Percentiles rank a stretch among this genome's conserved stretches.
These are phyloP conservation scores for Siniperca knerii DNA, from an alignment of 2,113 vertebrate species.

Conservation along the genomic window DNA sequence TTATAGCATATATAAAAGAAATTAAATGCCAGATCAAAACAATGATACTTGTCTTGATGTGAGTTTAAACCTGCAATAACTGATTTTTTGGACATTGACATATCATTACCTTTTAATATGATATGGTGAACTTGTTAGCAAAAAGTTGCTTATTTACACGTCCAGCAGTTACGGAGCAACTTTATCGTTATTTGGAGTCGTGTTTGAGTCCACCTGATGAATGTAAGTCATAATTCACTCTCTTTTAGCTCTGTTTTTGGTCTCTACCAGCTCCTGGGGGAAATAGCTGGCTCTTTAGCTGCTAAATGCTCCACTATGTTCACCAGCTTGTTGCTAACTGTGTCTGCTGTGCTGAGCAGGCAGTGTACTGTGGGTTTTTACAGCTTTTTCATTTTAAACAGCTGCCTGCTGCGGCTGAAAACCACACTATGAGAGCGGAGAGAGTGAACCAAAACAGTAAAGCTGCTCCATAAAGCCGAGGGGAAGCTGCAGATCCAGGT, in stretches of 20 bases:
- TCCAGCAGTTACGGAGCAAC: not conserved
- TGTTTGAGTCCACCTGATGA: no score
- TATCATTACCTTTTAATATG: not conserved
- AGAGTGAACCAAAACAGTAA: not conserved
- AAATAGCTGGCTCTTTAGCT: no score
- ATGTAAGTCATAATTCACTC: no score
- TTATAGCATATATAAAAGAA: fast-evolving
- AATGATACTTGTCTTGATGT: not conserved
- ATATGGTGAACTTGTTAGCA: not conserved
- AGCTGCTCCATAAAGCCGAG: not conserved
- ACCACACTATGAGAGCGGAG: not conserved
- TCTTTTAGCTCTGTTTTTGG: no score
- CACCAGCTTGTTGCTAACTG: no score
- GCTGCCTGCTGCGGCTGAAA: not conserved
- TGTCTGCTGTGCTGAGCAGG: not conserved
- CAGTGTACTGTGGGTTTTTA: not conserved
- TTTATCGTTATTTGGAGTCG: no score
- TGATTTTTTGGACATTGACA: no score
- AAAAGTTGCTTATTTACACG: not conserved
- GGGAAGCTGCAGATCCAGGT: not conserved
- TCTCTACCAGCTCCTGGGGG: no score
- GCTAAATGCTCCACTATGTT: no score
- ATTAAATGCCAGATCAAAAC: not conserved
- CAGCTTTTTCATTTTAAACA: not conserved
- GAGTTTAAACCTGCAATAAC: not conserved